phyloP scores from a whole-genome alignment of 2,888 invertebrate species.

The Flexamia atlantica region DNA sequence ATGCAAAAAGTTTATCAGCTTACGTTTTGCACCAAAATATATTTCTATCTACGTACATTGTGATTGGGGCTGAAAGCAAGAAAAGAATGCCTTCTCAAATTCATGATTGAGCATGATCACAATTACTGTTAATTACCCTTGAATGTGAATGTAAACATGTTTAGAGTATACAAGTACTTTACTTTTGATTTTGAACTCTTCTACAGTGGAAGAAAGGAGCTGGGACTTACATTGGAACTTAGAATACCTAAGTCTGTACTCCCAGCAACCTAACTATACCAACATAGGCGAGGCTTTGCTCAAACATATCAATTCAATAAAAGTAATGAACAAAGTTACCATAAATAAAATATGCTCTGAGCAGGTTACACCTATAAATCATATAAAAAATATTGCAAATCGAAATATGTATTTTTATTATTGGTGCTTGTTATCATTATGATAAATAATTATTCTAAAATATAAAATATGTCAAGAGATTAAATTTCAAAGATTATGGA shows the following conservation, averaged over 20 bases:
- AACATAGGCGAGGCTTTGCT: conserved; percentile 38
- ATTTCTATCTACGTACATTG: conserved; percentile 19
- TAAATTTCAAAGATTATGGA: background rate
- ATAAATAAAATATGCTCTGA: conserved; percentile 1
- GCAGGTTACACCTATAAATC: background rate
- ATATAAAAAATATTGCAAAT: conserved; percentile 9
- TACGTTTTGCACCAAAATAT: conserved; percentile 27
- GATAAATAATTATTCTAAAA: conserved; percentile 21
- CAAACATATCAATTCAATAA: background rate
- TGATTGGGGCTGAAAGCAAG: background rate
- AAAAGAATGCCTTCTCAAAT: conserved; percentile 51
- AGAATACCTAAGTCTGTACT: conserved; percentile 32
- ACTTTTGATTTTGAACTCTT: conserved; percentile 2
- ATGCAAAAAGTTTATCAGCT: conserved; percentile 24
- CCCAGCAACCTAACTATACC: conserved; percentile 13
- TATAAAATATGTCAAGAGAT: conserved; percentile 8
- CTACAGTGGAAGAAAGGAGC: background rate
- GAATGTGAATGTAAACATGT: background rate
- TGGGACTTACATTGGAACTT: conserved; percentile 42
- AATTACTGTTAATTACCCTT: background rate
- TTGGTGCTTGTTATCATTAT: background rate
- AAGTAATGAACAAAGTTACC: background rate
- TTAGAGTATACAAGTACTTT: background rate
- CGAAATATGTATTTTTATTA: background rate
- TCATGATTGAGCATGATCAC: background rate